Evolutionary conservation across 2,113 vertebrate species (phyloP), one percentile per base, ranked within the genome.

Genomic region (Chroicocephalus ridibundus): DNA sequence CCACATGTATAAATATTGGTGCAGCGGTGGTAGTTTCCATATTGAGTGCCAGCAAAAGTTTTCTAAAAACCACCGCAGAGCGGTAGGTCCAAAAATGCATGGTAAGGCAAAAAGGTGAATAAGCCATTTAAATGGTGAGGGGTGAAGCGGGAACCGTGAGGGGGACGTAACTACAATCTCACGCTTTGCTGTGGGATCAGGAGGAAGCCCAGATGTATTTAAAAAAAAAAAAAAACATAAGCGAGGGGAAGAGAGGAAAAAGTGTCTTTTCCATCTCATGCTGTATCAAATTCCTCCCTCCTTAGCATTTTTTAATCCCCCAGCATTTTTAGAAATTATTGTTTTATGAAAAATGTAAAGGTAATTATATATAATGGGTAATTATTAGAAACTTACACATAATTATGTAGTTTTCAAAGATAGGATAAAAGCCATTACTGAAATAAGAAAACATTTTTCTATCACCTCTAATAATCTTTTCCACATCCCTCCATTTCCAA

Each of bases 1-100:
- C 36, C 80, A 65, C 6, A 0, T 93, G 79, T 90, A 61, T 94
- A 95, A 96, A 94, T 94, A 94, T 72, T 85, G 68, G n/a, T 57
- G 36, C n/a, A 80, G 68, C 26, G 21, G 24, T 82, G 57, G n/a
- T 66, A 52, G 64, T 94, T 97, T 80, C 65, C 49, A 24, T 90
- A 75, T 29, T 57, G 89, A 65, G 34, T 82, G 60, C 70, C 61
- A 81, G 34, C 51, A 88, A 60, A 77, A 64, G n/a, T 57, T 54
- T 81, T 42, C 26, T 0, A 4, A 82, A 93, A 47, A 5, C 5
- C 49, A 3, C 40, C 10, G 89, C 68, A 51, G 36, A 93, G 44
- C 36, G 85, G 17, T 65, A 90, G 49, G 70, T 95, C 54, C 18
- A 87, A 65, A 96, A 96, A 21, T 69, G 49, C 49, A 49, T n/a